Evolutionary conservation across 2,888 invertebrate genomes (phyloP), one percentile per base, ranked within the genome.

Genomic region (Ganaspis brasiliensis): DNA sequence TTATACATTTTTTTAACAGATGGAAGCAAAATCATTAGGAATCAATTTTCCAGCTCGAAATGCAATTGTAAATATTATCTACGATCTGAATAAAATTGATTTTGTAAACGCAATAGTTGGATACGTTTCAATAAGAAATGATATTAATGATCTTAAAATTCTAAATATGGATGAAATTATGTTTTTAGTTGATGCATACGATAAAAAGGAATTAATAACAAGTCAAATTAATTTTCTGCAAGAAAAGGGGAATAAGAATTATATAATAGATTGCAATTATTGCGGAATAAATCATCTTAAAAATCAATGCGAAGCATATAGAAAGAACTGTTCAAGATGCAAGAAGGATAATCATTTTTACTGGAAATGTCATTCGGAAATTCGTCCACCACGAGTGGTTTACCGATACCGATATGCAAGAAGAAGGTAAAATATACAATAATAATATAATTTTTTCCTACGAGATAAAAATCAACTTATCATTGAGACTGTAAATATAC

Each of bases 231-330:
- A 12, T 24, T 45, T 24, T n/a, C 24, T 67, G 9, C 14, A 26
- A 67, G 21, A 24, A 45, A 14, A 40, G 2, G 3, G 67, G 9
- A 21, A 24, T 0, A 45, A n/a, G 21, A 8, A 0, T 45, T 45
- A 45, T 1, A 45, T 67, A 8, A 67, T 8, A 4, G 67, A 67
- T 21, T 40, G 45, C 14, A n/a, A 8, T 9, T 9, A 45, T 3
- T 67, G 67, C 24, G 67, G 67, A 26, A 67, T 67, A 26, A 67
- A 21, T 24, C 67, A 67, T 67, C n/a, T n/a, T 9, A 19, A 67
- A 45, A 8, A n/a, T 0, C 1, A 45, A 19, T 67, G 67, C 24
- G 45, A 3, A 8, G 67, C 45, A 14, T 67, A 24, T 9, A 14
- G n/a, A 9, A 21, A 24, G 1, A 12, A 45, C 24, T 67, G 67